Evolutionary conservation across 2,888 invertebrate genomes (phyloP).

Genomic region (Trichogramma evanescens): DNA sequence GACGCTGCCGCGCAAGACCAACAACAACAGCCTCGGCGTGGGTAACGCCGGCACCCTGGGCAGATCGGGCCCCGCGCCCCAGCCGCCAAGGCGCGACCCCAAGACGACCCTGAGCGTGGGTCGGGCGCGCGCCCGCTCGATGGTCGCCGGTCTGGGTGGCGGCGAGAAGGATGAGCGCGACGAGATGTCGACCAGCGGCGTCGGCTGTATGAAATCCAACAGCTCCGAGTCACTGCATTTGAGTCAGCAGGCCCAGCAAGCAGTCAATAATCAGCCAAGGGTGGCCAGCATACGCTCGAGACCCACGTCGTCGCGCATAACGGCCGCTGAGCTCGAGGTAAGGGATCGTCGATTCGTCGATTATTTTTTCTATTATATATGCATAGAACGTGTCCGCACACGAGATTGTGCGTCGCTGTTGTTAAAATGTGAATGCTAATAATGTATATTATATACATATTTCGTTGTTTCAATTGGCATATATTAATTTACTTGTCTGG

Average conservation of each 20-base stretch:
- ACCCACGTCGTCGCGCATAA: constrained; percentile 80
- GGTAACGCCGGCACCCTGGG: constrained; percentile 49
- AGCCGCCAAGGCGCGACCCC: constrained; percentile 89
- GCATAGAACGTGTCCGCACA: no score
- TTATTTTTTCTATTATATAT: no score
- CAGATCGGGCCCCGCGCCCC: constrained; percentile 70
- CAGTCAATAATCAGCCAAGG: constrained; percentile 63
- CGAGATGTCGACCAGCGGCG: constrained; percentile 46
- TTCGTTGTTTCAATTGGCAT: no score
- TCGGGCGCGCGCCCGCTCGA: constrained; percentile 81
- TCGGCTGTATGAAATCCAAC: constrained; percentile 64
- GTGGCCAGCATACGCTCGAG: constrained; percentile 88
- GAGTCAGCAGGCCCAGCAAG: constrained; percentile 45
- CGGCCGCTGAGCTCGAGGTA: constrained; percentile 78
- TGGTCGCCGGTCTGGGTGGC: constrained; percentile 80
- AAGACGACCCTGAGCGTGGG: constrained; percentile 91
- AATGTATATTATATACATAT: no score
- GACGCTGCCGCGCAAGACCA: constrained; percentile 75
- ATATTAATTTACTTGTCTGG: no score
- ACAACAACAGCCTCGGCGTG: constrained; percentile 47
- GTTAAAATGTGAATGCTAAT: no score
- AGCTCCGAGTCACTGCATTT: constrained; percentile 73
- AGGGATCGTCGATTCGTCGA: constrained; percentile 1
- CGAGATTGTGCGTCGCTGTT: no score
- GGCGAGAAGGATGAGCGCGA: constrained; percentile 70